These are phyloP conservation scores for Sanderia malayensis DNA, from an alignment of 30 jellyfish, hydroid and myxozoan genomes.

Conservation along the genomic window DNA sequence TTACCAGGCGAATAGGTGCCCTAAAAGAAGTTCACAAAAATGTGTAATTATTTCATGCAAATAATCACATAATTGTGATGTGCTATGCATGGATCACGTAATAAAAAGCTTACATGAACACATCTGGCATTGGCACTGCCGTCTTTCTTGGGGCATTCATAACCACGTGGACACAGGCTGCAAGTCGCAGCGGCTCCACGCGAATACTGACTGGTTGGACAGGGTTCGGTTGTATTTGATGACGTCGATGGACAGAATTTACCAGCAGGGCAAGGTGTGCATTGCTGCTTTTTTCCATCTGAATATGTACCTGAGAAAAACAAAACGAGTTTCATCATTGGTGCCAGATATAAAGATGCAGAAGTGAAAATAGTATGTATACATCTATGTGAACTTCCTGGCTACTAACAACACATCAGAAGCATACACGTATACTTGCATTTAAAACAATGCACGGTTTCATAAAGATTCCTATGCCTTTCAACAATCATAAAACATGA, in stretches of 20 bases:
- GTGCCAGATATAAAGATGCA: no score
- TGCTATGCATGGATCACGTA: no score
- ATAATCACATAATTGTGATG: no score
- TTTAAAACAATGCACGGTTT: no score
- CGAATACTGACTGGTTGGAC: conserved; percentile 74
- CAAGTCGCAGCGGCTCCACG: conserved; percentile 78
- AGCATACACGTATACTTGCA: no score
- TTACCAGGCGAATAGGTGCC: conserved; percentile 93
- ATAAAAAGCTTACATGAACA: conserved; percentile 48
- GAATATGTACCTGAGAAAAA: conserved; percentile 76
- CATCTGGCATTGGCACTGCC: conserved; percentile 83
- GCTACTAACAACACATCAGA: no score
- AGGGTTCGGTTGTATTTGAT: conserved; percentile 20
- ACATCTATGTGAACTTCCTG: no score
- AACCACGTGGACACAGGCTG: conserved; percentile 74
- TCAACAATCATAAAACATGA: no score
- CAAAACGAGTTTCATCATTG: no score
- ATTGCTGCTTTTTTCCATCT: conserved; percentile 60
- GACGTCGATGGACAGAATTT: conserved; percentile 69
- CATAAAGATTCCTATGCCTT: no score
- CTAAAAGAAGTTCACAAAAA: conserved; percentile 35
- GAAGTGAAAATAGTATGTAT: no score
- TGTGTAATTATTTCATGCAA: no score
- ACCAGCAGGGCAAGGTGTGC: conserved; percentile 86
- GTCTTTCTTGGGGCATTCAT: conserved; percentile 82